phyloP scores from a whole-genome alignment of 2,797 vertebrate species.

The Aeoliscus strigatus region DNA sequence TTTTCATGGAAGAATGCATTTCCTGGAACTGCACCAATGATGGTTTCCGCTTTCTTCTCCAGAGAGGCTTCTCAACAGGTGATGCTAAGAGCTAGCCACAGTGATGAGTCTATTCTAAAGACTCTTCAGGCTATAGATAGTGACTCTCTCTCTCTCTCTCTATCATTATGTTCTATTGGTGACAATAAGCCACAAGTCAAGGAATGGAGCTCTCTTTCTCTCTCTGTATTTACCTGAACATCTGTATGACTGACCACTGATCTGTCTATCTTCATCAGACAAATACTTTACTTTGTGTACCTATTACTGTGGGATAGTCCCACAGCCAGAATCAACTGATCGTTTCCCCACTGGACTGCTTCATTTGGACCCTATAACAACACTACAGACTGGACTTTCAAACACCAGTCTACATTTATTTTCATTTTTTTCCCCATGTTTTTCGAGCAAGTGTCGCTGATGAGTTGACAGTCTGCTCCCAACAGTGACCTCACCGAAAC shows the following conservation, averaged over 20 bases:
- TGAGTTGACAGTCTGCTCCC: too few species aligned
- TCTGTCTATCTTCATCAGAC: constrained; percentile 36
- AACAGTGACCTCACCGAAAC: too few species aligned
- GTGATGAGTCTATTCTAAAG: constrained; percentile 42
- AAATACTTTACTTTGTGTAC: constrained; percentile 7
- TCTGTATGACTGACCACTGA: not conserved
- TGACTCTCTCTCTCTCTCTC: not conserved
- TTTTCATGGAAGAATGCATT: constrained; percentile 47
- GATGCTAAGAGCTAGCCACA: constrained; percentile 35
- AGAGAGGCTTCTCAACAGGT: constrained; percentile 38
- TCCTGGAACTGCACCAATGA: constrained; percentile 35
- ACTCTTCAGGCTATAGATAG: constrained; percentile 23
- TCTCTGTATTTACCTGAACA: not conserved
- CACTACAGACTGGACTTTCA: too few species aligned
- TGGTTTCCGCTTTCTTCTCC: constrained; percentile 26
- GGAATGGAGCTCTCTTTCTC: not conserved
- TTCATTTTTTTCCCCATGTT: too few species aligned
- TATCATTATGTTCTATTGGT: too few species aligned
- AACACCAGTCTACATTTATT: too few species aligned
- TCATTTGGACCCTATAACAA: constrained; percentile 25
- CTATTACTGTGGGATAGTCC: constrained; percentile 25
- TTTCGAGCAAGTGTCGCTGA: too few species aligned
- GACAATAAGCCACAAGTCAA: too few species aligned
- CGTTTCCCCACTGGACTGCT: too few species aligned
- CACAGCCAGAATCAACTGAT: constrained; percentile 44